phyloP scores from a whole-genome alignment of 2,888 invertebrate species.

The Hemicrepidius hirtus region DNA sequence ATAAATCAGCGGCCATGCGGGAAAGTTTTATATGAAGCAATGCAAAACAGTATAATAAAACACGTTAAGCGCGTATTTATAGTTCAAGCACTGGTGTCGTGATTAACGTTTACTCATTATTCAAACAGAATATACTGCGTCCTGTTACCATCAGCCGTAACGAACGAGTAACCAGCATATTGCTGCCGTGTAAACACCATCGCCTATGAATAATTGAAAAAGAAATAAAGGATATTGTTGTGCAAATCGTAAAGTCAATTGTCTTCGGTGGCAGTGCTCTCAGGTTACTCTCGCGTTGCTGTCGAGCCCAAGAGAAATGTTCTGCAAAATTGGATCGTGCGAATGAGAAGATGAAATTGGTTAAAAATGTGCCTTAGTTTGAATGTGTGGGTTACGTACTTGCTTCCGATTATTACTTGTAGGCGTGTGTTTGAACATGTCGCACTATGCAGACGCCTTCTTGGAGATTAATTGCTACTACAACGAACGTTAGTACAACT shows the following conservation, averaged over 20 bases:
- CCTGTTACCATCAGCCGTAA: conserved; percentile 65
- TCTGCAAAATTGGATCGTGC: conserved; percentile 53
- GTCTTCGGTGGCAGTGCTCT: conserved; percentile 51
- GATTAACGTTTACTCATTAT: conserved; percentile 70
- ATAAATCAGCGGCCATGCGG: conserved; percentile 69
- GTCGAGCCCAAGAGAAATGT: conserved; percentile 54
- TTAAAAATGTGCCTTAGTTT: conserved; percentile 47
- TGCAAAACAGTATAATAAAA: conserved; percentile 70
- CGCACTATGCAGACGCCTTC: too few relatives aligned
- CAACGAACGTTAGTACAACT: not conserved
- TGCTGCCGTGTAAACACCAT: conserved; percentile 52
- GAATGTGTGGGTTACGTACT: conserved; percentile 37
- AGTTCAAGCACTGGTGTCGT: conserved; percentile 68
- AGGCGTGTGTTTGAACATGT: not conserved
- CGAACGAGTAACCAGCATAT: conserved; percentile 60
- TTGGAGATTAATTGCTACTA: too few relatives aligned
- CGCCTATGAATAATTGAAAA: conserved; percentile 54
- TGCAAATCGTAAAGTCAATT: conserved; percentile 53
- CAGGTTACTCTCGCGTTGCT: conserved; percentile 50
- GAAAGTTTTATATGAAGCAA: conserved; percentile 70
- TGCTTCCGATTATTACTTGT: conserved; percentile 7
- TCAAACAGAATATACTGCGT: conserved; percentile 67
- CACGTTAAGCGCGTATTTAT: conserved; percentile 70
- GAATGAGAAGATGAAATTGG: conserved; percentile 51
- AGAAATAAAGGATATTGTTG: conserved; percentile 52